Evolutionary conservation across 2,888 invertebrate genomes (phyloP).

Genomic region (Eupithecia centaureata): DNA sequence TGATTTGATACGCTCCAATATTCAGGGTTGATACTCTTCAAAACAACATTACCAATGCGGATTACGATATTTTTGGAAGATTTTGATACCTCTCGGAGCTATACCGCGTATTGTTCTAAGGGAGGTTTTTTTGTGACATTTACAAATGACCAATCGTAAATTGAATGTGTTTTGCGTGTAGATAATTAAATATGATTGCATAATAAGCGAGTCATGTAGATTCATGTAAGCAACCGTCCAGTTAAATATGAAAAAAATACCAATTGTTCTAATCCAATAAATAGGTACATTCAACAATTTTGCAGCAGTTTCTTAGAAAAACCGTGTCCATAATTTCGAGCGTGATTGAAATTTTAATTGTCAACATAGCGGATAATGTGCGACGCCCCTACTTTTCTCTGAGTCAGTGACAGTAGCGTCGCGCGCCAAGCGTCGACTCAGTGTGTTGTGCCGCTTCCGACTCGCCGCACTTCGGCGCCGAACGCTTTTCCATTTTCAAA

Average conservation of each 20-base stretch:
- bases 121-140: constrained; percentile 3
- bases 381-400: constrained; percentile 78
- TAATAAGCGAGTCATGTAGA: constrained; percentile 13
- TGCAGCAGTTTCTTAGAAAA: constrained; percentile 16
- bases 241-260: constrained; percentile 14
- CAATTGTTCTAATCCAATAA: constrained; percentile 15
- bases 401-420: constrained; percentile 58
- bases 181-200: constrained; percentile 6
- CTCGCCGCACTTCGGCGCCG: constrained; percentile 66
- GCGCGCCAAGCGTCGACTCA: constrained; percentile 57
- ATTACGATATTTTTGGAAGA: not conserved
- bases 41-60: not conserved
- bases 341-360: constrained; percentile 60
- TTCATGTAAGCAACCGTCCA: not conserved
- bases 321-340: constrained; percentile 45
- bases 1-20: constrained; percentile 10
- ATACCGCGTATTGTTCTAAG: not conserved
- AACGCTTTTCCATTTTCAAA: constrained; percentile 55
- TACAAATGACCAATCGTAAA: not conserved
- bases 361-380: constrained; percentile 72
- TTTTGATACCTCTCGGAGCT: not conserved
- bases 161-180: constrained; percentile 5
- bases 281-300: constrained; percentile 12
- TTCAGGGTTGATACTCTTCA: constrained; percentile 34
- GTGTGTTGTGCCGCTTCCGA: constrained; percentile 73